These are phyloP conservation scores for Ormyrus pomaceus DNA, from an alignment of 2,888 invertebrate genomes.

Conservation along the genomic window DNA sequence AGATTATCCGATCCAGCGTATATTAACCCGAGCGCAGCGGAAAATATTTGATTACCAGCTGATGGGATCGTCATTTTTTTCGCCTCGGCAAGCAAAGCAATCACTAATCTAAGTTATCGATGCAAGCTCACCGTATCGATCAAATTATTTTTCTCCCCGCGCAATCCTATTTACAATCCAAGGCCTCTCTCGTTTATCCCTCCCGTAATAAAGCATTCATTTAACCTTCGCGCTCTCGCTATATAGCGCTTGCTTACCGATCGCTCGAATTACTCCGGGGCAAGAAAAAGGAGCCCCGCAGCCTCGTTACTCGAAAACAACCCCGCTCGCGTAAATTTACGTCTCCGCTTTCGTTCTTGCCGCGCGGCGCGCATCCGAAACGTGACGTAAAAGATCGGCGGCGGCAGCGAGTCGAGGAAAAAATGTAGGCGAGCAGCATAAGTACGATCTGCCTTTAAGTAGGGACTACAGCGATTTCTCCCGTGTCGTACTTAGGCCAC, in stretches of 20 bases:
- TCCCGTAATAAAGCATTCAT: slow-evolving; percentile 27
- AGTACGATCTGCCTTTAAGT: slow-evolving; percentile 31
- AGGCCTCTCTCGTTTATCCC: slow-evolving; percentile 10
- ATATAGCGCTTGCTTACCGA: not conserved
- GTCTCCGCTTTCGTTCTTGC: slow-evolving; percentile 11
- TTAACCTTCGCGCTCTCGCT: slow-evolving; percentile 35
- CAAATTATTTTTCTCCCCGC: slow-evolving; percentile 36
- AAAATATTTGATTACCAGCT: slow-evolving; percentile 43
- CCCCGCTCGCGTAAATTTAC: slow-evolving; percentile 20
- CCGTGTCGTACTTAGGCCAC: slow-evolving; percentile 38
- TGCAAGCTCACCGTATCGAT: slow-evolving; percentile 45
- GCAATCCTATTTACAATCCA: slow-evolving; percentile 44
- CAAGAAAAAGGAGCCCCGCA: not conserved
- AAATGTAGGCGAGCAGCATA: not conserved
- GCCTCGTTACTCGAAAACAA: slow-evolving; percentile 21
- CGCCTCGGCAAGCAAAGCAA: slow-evolving; percentile 10
- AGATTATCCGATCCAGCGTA: not conserved
- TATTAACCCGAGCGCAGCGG: not conserved
- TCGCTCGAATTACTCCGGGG: slow-evolving; percentile 10
- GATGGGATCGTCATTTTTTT: slow-evolving; percentile 42
- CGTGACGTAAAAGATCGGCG: slow-evolving; percentile 23
- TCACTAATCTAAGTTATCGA: slow-evolving; percentile 45
- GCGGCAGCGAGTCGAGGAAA: not conserved
- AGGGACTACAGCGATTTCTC: slow-evolving; percentile 22
- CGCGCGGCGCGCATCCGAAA: not conserved